phyloP scores from a whole-genome alignment of 2,113 vertebrate genomes.

The Atlantisia rogersi region DNA sequence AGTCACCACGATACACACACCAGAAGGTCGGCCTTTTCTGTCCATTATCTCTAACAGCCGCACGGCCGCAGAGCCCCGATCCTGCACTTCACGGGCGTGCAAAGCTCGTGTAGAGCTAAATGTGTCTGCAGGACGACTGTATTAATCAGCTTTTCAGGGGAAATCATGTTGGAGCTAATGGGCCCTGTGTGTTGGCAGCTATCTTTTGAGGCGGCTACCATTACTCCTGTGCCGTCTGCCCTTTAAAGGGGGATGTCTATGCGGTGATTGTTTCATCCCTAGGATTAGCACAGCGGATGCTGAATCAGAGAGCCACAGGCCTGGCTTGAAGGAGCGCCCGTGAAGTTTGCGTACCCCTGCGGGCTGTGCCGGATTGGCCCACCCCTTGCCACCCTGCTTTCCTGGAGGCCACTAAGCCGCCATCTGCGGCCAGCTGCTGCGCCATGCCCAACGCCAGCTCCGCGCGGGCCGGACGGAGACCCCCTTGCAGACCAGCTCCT shows the following conservation, averaged over 20 bases:
- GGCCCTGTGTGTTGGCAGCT: neutral
- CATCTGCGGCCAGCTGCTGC: neutral
- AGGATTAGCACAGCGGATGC: too few species aligned
- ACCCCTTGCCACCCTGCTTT: neutral
- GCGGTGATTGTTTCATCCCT: neutral
- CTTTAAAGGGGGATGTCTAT: neutral
- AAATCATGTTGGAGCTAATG: neutral
- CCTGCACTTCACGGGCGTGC: accelerated
- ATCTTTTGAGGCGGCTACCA: neutral
- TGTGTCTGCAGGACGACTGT: neutral
- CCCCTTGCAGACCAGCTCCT: too few species aligned
- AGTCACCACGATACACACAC: accelerated
- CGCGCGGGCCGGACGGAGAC: accelerated
- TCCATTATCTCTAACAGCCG: neutral
- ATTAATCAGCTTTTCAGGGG: neutral
- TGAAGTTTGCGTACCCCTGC: accelerated
- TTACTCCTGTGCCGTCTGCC: neutral
- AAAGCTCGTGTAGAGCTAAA: neutral
- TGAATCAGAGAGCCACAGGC: neutral
- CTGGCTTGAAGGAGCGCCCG: neutral
- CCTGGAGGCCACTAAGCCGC: neutral
- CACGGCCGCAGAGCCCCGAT: accelerated
- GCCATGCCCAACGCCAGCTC: neutral
- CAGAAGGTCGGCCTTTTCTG: neutral
- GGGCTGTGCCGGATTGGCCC: accelerated